Percentiles rank a stretch among this genome's conserved stretches.
Evolutionary conservation across 2,113 vertebrate species (phyloP).

Genomic region (Cebus imitator): DNA sequence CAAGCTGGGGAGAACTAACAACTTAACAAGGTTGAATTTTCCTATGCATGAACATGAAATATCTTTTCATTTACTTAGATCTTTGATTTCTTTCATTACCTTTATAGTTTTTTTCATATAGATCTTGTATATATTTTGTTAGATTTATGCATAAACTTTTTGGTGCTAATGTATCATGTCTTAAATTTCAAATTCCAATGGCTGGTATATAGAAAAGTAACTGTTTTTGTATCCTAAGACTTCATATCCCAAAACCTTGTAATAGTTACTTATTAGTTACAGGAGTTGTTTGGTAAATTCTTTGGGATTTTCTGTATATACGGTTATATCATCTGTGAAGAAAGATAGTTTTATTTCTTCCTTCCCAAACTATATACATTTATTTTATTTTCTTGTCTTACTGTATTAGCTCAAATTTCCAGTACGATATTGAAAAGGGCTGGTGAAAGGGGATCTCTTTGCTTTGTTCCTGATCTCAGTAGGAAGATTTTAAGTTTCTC

Average conservation of each 20-base stretch:
- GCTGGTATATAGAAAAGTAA: background rate
- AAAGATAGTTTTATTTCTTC: background rate
- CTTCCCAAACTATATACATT: background rate
- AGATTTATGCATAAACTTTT: background rate
- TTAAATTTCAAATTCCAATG: background rate
- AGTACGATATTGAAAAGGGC: background rate
- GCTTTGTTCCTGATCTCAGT: background rate
- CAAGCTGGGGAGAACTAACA: background rate
- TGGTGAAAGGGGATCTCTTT: background rate
- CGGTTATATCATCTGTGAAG: background rate
- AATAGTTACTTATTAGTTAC: background rate
- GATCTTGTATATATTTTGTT: background rate
- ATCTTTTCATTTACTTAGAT: background rate
- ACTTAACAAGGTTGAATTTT: background rate
- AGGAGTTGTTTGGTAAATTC: background rate
- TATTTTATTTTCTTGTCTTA: background rate
- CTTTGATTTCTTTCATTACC: background rate
- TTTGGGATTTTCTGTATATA: background rate
- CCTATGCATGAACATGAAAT: background rate
- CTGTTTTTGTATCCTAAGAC: background rate
- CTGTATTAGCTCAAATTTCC: background rate
- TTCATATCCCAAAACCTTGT: background rate
- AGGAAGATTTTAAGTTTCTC: background rate
- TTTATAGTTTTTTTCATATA: background rate
- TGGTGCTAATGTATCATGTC: background rate